Percentiles rank a stretch among this genome's conserved stretches.
phyloP scores from a whole-genome alignment of 1,140 invertebrate species.

The Antheraea pernyi region DNA sequence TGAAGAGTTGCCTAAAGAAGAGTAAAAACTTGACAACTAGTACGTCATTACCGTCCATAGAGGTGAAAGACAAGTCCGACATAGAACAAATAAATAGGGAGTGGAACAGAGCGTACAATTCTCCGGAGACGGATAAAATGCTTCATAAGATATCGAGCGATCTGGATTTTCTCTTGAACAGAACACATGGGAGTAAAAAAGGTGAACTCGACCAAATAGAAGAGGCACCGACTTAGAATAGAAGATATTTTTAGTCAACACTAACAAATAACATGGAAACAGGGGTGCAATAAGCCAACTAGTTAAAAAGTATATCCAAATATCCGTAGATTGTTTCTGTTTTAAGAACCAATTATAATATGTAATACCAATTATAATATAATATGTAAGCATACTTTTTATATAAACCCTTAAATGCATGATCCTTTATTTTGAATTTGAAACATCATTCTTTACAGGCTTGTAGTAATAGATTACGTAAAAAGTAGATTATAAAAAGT shows the following conservation, averaged over 20 bases:
- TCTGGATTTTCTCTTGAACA: conserved; percentile 86
- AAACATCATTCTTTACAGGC: no score
- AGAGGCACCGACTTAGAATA: conserved; percentile 61
- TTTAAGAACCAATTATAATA: conserved; percentile 1
- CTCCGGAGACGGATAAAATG: conserved; percentile 80
- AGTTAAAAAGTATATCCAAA: conserved; percentile 17
- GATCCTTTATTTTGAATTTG: no score
- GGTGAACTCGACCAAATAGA: conserved; percentile 52
- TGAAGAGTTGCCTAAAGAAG: conserved; percentile 76
- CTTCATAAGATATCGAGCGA: conserved; percentile 87
- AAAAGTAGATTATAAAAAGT: no score
- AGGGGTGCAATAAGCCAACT: conserved; percentile 48
- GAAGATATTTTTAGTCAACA: conserved; percentile 13
- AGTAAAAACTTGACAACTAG: conserved; percentile 57
- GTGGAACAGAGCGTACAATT: conserved; percentile 64
- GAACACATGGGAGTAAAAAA: conserved; percentile 64
- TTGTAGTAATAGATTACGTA: no score
- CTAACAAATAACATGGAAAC: conserved; percentile 51
- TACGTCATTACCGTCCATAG: conserved; percentile 66
- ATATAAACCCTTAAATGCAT: no score
- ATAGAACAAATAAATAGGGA: conserved; percentile 64
- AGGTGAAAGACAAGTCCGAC: conserved; percentile 56
- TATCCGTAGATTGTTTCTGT: conserved; percentile 8
- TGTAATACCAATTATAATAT: not conserved
- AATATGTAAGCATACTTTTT: not conserved